Evolutionary conservation across 2,888 invertebrate species (phyloP).

Genomic region (Panzeria rudis): DNA sequence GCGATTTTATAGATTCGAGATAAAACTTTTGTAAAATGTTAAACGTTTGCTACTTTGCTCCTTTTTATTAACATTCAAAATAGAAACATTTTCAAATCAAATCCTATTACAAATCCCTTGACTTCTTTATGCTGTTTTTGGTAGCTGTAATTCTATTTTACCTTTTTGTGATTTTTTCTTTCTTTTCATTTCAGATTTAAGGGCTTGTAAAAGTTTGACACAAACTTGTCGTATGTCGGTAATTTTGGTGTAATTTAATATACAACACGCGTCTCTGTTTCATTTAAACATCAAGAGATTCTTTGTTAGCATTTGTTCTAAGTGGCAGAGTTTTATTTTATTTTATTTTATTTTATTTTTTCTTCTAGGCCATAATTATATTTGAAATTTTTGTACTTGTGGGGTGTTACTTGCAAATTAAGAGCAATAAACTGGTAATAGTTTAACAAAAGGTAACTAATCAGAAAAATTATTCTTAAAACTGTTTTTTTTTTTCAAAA

Average conservation of each 20-base stretch:
- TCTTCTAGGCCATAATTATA: constrained; percentile 60
- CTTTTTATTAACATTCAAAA: constrained; percentile 34
- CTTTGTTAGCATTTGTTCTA: constrained; percentile 62
- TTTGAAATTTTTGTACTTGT: constrained; percentile 70
- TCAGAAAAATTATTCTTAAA: constrained; percentile 27
- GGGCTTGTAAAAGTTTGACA: constrained; percentile 45
- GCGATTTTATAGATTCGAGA: constrained; percentile 34
- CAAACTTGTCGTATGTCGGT: constrained; percentile 51
- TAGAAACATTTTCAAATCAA: constrained; percentile 44
- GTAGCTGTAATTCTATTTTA: constrained; percentile 41
- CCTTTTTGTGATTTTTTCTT: constrained; percentile 39
- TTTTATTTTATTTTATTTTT: neutral
- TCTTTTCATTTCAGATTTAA: constrained; percentile 37
- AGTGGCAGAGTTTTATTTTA: constrained; percentile 18
- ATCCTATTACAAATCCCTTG: constrained; percentile 67
- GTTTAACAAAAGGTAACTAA: constrained; percentile 63
- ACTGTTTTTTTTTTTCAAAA: neutral
- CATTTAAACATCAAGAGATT: constrained; percentile 64
- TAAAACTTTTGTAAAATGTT: constrained; percentile 51
- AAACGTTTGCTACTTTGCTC: constrained; percentile 55
- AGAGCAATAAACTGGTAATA: constrained; percentile 71
- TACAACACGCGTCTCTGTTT: constrained; percentile 79
- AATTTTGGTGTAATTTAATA: constrained; percentile 80
- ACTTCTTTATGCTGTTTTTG: constrained; percentile 45
- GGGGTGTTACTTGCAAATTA: constrained; percentile 72